Evolutionary conservation across 2,888 invertebrate genomes (phyloP), one percentile per base, ranked within the genome.

Genomic region (Tupiocoris notatus): DNA sequence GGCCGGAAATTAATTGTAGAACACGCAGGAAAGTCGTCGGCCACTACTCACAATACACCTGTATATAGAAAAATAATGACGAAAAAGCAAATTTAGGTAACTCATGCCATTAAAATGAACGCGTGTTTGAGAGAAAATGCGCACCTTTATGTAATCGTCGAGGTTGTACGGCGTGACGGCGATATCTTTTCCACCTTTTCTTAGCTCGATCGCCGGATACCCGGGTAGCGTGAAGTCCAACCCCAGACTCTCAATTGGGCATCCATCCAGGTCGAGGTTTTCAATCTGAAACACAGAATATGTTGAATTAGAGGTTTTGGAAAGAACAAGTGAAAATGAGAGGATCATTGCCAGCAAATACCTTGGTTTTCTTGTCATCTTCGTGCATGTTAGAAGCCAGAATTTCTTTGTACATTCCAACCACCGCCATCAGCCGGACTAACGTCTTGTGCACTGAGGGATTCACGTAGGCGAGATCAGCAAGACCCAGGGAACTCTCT

Each of bases 201-300:
- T 88, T 81, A 98, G 86, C 85, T 99, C 98, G 79, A 98, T 91
- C 84, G 92, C 90, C 9, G 92, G 89, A 85, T 95, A 93, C 68
- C 98, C 98, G n/a, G 99, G 99, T 81, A 98, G 87, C 78, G 96
- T 92, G 84, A 98, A 98, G 86, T 96, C 96, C 80, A 98, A 87
- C 1, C 95, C 94, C 78, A 98, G 87, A 85, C 96, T 96, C 81
- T 92, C 90, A 80, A 98, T 91, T 57, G 91, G 88, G 83, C 96
- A 96, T 18, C 95, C 94, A 85, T 97, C 97, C 83, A 97, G 88
- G 82, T 92, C 92, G 73, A 97, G 85, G 23, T 75, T 71, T 54
- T 75, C 77, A 76, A 81, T 73, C 78, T 80, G 24, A 61, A 78
- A 77, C 2, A 0, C 17, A 20, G 58, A 23, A n/a, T n/a, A n/a